Evolutionary conservation across 2,888 invertebrate genomes (phyloP), one percentile per base, ranked within the genome.

Genomic region (Fragum fragum): DNA sequence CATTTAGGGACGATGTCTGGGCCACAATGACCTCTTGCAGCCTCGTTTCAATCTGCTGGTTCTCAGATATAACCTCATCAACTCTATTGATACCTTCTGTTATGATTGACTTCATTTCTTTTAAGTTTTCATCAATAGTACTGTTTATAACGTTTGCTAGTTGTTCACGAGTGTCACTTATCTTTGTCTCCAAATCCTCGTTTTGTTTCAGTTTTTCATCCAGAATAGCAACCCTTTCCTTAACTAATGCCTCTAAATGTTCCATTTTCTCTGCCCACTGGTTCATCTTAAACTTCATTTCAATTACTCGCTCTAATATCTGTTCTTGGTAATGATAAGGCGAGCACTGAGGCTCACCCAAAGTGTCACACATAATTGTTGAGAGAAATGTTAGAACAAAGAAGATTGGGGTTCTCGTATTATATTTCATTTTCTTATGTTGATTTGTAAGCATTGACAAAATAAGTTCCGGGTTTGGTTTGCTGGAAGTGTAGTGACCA

Each of bases 321-420:
- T 63, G 63, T 21, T 63, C 63, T 5, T 63, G 63, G 16, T 63
- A 63, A n/a, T 63, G 63, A 36, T 18, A 63, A 18, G 63, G 63
- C 1, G 63, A 63, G 32, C 63, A 63, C 32, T 63, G 63, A 3
- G 63, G 63, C n/a, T 63, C 63, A 14, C 32, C 63, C 0, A 32
- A 57, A 28, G 26, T 28, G 16, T 11, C 28, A 57, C 23, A 36
- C n/a, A n/a, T n/a, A n/a, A n/a, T n/a, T n/a, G n/a, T n/a, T n/a
- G n/a, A n/a, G n/a, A n/a, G n/a, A n/a, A n/a, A n/a, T n/a, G n/a
- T n/a, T n/a, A n/a, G n/a, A n/a, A n/a, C n/a, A n/a, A n/a, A n/a
- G n/a, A n/a, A n/a, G n/a, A n/a, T n/a, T n/a, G n/a, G n/a, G n/a
- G n/a, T n/a, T n/a, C n/a, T n/a, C n/a, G n/a, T n/a, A n/a, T n/a